Evolutionary conservation across 2,888 invertebrate species (phyloP).

Genomic region (Prosopocoilus inquinatus): DNA sequence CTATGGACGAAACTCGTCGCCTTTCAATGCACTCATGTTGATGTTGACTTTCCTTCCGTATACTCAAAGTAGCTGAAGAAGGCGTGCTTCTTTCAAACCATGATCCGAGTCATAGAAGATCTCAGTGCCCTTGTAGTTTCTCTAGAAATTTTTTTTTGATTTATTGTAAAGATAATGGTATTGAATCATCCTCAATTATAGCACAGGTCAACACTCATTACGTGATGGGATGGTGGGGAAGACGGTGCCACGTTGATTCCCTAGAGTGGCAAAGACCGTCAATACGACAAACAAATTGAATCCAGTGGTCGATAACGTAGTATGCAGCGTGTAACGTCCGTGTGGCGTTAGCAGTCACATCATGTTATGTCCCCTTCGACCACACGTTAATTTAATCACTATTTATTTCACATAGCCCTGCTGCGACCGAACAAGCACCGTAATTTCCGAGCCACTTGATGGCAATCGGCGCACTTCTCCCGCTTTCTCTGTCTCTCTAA

Average conservation of each 20-base stretch:
- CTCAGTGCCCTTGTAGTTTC: too few relatives aligned
- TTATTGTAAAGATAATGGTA: too few relatives aligned
- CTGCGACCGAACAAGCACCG: constrained; percentile 25
- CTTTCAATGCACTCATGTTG: too few relatives aligned
- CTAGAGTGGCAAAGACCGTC: constrained; percentile 22
- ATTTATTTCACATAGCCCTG: constrained; percentile 23
- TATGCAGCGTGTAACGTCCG: constrained; percentile 15
- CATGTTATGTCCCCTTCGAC: constrained; percentile 12
- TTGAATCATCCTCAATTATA: too few relatives aligned
- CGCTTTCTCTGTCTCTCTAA: constrained; percentile 6
- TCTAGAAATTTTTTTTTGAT: too few relatives aligned
- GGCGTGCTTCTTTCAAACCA: too few relatives aligned
- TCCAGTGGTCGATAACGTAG: constrained; percentile 17
- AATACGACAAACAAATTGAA: constrained; percentile 28
- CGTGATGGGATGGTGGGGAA: not conserved
- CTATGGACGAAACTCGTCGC: too few relatives aligned
- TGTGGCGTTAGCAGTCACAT: constrained; percentile 11
- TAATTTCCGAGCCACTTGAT: constrained; percentile 26
- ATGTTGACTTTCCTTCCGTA: too few relatives aligned
- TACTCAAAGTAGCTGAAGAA: too few relatives aligned
- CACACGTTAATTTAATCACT: constrained; percentile 24
- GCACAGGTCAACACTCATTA: too few relatives aligned
- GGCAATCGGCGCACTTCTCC: constrained; percentile 17
- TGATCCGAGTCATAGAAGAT: too few relatives aligned
- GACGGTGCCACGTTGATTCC: not conserved